Evolutionary conservation across 2,888 invertebrate genomes (phyloP), one percentile per base, ranked within the genome.

Genomic region (Leptinotarsa tumamoca): DNA sequence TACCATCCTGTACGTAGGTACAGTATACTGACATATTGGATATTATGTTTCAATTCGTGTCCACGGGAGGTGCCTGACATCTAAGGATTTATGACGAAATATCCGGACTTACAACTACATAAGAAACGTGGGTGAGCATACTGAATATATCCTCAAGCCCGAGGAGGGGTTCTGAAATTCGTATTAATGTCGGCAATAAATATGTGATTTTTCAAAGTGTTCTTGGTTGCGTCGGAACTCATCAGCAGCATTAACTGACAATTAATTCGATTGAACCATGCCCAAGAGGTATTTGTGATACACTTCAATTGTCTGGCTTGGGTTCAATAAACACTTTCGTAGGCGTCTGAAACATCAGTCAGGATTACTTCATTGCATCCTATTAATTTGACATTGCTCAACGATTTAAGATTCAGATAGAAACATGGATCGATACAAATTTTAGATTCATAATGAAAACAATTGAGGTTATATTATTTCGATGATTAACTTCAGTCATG

Each of bases 11-110:
- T 33, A 33, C 33, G 76, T 27, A 27, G 5, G 27, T 78, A 71
- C 69, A 73, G 63, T 78, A 71, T 75, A 75, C 75, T 75, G 73
- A 73, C 75, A 75, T 76, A 75, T 71, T 71, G 68, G 72, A 63
- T 75, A 72, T 78, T 76, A 78, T 74, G 72, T 76, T 74, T 75
- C 72, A 78, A 76, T 74, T 33, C 63, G 63, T 63, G 63, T 63
- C 17, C 63, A 33, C 17, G n/a, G 33, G 63, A 63, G 63, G 63
- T 63, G 63, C 63, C 27, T 63, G 63, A 63, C 63, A 63, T 63
- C 33, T 33, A 27, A 63, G 63, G 63, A 63, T 63, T 63, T 27
- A 63, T 63, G 63, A 63, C 63, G 63, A 63, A 63, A 63, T 63
- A 63, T 63, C 63, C 63, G 63, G 63, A 63, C 61, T 63, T n/a